Evolutionary conservation across 2,888 invertebrate species (phyloP), one percentile per base, ranked within the genome.

Genomic region (Acronicta alni): DNA sequence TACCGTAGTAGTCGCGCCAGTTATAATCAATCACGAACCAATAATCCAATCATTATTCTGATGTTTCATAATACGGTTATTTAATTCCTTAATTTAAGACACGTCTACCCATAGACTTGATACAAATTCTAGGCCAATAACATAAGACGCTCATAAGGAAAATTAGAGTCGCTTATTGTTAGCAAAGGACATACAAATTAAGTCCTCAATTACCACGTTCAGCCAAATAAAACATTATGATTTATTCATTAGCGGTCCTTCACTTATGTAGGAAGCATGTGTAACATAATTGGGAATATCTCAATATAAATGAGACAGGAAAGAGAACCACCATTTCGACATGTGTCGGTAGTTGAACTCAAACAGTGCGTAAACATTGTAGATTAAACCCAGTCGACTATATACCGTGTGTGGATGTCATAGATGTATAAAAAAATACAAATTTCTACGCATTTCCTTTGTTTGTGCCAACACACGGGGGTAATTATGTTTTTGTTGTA

Each of bases 351-450:
- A 84, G 87, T 88, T 85, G 74, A 77, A 80, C 76, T 76, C 80
- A 86, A 89, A 89, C 88, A 85, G 82, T 78, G 84, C 89, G 90
- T 88, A 85, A 89, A 89, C 82, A 81, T 81, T 80, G 83, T 81
- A 84, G 85, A 89, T 88, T 89, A 89, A 89, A 86, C 87, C 74
- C 83, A 81, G 67, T 79, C 85, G 83, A 80, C 84, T 88, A 86
- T 82, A 85, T 82, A 84, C 79, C 76, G 78, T 75, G 79, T 81
- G 80, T 78, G 75, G 72, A 78, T 78, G 75, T 81, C 77, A 82
- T 81, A 79, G 70, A 74, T 55, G 69, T 57, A 77, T 57, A 67
- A 68, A 79, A 78, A 72, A 52, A 67, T 45, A 62, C 72, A 66
- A 63, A 78, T 75, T 35, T 63, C 65, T 65, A 67, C 57, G 32